These are phyloP conservation scores for Perca schrenkii DNA, from an alignment of 2,113 vertebrate species.

Conservation along the genomic window DNA sequence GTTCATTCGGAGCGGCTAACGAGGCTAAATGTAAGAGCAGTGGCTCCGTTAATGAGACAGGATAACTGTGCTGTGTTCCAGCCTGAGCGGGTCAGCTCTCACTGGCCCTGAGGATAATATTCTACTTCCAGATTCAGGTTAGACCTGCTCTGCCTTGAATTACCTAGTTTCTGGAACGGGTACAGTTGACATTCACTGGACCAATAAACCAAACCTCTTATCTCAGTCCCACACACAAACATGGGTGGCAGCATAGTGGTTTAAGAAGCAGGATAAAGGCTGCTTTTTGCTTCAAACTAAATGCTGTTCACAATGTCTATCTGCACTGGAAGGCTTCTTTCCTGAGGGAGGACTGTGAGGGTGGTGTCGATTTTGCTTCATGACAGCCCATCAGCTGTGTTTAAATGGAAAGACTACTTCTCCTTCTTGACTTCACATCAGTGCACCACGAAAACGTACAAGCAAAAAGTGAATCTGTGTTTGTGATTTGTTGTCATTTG, in stretches of 20 bases:
- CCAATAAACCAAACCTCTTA: constrained; percentile 36
- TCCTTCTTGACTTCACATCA: neutral
- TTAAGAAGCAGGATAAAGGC: constrained; percentile 8
- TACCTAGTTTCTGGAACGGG: constrained; percentile 40
- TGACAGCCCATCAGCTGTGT: neutral
- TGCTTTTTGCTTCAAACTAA: constrained; percentile 32
- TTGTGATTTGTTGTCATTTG: neutral
- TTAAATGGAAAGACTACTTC: too few species aligned
- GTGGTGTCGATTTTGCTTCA: neutral
- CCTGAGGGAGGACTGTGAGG: neutral
- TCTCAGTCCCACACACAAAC: constrained; percentile 42
- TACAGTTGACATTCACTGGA: constrained; percentile 30
- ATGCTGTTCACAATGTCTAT: neutral
- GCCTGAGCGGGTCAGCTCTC: constrained; percentile 72
- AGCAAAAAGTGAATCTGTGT: neutral
- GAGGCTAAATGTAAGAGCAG: constrained; percentile 81
- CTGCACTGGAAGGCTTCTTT: neutral
- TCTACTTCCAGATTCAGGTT: constrained; percentile 53
- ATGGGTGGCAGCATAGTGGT: constrained; percentile 29
- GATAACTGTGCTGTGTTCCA: constrained; percentile 71
- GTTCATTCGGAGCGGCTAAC: constrained; percentile 77
- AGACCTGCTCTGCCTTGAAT: constrained; percentile 45
- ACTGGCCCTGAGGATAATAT: constrained; percentile 69
- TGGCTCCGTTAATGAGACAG: constrained; percentile 80
- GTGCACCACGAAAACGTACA: neutral